Conservation (phyloP, 2,113 vertebrate genomes). For the Tenrec ecaudatus region DNA sequence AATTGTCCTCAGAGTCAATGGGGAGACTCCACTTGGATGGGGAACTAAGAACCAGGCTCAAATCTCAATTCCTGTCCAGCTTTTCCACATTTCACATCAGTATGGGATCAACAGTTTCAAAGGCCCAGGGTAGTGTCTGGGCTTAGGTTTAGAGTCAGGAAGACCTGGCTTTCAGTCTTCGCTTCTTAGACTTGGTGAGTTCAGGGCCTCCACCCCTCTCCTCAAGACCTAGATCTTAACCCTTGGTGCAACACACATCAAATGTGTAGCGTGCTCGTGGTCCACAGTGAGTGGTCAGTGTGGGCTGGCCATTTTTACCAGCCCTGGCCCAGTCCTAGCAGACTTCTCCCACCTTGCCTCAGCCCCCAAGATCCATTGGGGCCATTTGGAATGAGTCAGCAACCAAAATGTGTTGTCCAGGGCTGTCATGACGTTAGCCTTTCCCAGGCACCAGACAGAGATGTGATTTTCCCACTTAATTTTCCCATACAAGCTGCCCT, state of each 20-base stretch:
- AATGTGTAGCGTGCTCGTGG: accelerated
- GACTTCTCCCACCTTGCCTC: not conserved
- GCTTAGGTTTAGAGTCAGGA: not conserved
- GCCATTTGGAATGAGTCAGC: not conserved
- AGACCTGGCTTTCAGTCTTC: not conserved
- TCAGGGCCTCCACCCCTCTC: not conserved
- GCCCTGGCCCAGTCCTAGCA: too few relatives aligned
- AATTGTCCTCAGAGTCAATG: accelerated
- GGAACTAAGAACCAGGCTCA: not conserved
- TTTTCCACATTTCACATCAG: too few relatives aligned
- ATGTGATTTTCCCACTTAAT: not conserved
- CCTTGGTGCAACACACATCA: accelerated
- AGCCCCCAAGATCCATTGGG: not conserved
- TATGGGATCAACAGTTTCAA: not conserved
- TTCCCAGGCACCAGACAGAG: not conserved
- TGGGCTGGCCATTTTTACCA: accelerated
- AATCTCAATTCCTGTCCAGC: accelerated
- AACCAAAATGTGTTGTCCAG: not conserved
- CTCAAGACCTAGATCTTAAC: not conserved
- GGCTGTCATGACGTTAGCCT: not conserved
- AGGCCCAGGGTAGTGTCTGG: not conserved
- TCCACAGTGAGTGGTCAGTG: accelerated
- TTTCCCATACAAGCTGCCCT: not conserved
- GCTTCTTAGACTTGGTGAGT: not conserved
- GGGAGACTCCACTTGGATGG: not conserved